phyloP scores from a whole-genome alignment of 2,888 invertebrate species.

The Morinoia aosen region DNA sequence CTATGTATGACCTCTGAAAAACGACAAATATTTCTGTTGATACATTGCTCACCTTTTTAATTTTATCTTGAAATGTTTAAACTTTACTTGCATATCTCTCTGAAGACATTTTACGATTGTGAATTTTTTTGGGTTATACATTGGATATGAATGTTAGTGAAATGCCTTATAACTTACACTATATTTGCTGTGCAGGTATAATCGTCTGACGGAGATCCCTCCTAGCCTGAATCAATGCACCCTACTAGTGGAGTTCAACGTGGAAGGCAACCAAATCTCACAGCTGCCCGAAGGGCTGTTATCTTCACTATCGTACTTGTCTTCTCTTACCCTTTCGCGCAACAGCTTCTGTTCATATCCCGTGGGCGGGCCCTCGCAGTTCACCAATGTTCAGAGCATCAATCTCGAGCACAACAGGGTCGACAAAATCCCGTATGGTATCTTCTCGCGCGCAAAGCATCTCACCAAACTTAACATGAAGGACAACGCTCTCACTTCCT shows the following conservation, averaged over 20 bases:
- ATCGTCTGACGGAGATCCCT: conserved; percentile 90
- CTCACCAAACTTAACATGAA: conserved; percentile 99
- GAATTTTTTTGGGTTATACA: not conserved
- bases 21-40: too few species aligned
- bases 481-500: conserved; percentile 93
- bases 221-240: conserved; percentile 91
- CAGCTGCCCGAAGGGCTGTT: conserved; percentile 97
- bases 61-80: not conserved
- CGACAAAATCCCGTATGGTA: conserved; percentile 99
- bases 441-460: conserved; percentile 95
- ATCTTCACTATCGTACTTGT: conserved; percentile 89
- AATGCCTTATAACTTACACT: not conserved
- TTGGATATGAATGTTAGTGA: not conserved
- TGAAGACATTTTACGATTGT: not conserved
- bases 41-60: not conserved
- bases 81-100: not conserved
- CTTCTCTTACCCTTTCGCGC: conserved; percentile 93
- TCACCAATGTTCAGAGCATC: conserved; percentile 93
- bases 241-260: conserved; percentile 98
- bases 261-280: conserved; percentile 97
- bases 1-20: too few species aligned
- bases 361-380: conserved; percentile 92
- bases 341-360: conserved; percentile 89
- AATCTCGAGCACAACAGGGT: conserved; percentile 99
- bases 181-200: conserved; percentile 79